Base-by-base conservation (phyloP, 2,888 invertebrate genomes). In the Leucoma salicis region DNA sequence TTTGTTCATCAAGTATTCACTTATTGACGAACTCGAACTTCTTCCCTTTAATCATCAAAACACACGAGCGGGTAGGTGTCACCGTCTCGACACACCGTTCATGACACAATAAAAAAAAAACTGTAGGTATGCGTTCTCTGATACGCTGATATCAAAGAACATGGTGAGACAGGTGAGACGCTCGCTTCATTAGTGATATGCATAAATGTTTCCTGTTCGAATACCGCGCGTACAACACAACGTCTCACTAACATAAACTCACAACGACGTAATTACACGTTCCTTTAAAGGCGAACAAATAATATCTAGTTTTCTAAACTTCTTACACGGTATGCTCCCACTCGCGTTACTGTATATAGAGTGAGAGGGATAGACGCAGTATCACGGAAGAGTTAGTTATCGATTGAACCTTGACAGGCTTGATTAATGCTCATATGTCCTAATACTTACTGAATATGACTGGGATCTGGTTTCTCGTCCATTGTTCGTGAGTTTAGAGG, bases 301-400 rank as follows among this genome's bases (percentile, higher is more conserved):
- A 56, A 47, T 58, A 64, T 65, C 73, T 61, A 63, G 70, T 65
- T 66, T 63, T 64, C 61, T 63, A 62, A 66, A 62, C 53, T 61
- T 63, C 58, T 56, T 57, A 63, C 60, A 51, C 49, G 40, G 42
- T 49, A 42, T 46, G 32, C 52, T 63, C 46, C 35, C 54, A 49
- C 58, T 16, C 40, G 18, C 35, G 25, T 32, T 14, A 14, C 15
- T 47, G 40, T 38, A 7, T 18, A 14, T 35, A 36, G 56, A 37
- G 59, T 44, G 54, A 61, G 47, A 49, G 60, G 57, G 70, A 69
- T 51, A 49, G 42, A 57, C 49, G 50, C 49, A 58, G 53, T 63
- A 67, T 58, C 53, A 46, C 74, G 76, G 75, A 74, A 75, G 70
- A 69, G 60, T 46, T 46, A 44, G 53, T 57, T 58, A 65, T 63